Evolutionary conservation across 2,113 vertebrate genomes (phyloP), one percentile per base, ranked within the genome.

Genomic region (Pterocles burchelli): DNA sequence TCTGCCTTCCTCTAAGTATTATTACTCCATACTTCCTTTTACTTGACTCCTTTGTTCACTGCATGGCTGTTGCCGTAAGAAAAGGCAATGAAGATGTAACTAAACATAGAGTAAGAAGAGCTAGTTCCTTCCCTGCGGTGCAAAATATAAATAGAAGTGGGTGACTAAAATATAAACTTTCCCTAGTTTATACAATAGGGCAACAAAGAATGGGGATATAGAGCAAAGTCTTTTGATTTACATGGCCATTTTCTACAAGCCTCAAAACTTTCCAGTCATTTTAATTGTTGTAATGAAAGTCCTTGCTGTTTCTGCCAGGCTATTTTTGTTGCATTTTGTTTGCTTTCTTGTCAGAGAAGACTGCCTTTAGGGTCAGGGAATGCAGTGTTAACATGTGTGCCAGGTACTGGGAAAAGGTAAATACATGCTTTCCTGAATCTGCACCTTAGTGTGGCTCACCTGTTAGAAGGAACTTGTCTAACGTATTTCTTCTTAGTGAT

Each of bases 91-190:
- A 46, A 87, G 43, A 12, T 9, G 14, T 28, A 85, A 70, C 43
- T 72, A 63, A 68, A 62, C 75, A 16, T 58, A 70, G 36, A 76
- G 41, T 54, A 55, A 79, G 71, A 94, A 58, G 36, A 94, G 26
- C 48, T 62, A 21, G 26, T 94, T 89, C 48, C 20, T 93, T 61
- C 51, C 51, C 63, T 70, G 28, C 58, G 26, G 59, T 85, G 48
- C 43, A 83, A 94, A 97, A 80, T 80, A 85, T 58, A 89, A 89
- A 95, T 82, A 97, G 59, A 67, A 80, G 6, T 1, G 22, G 83
- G 26, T 58, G 41, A 92, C 49, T 55, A 73, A 90, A 94, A 80
- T 73, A 33, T 1, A 92, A 49, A 91, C 63, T 51, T 93, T 80
- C 63, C 59, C n/a, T 71, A 55, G 36, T 65, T 91, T 91, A 43